Base-by-base conservation (phyloP, 2,797 vertebrate species). In the Nannoperca australis region DNA sequence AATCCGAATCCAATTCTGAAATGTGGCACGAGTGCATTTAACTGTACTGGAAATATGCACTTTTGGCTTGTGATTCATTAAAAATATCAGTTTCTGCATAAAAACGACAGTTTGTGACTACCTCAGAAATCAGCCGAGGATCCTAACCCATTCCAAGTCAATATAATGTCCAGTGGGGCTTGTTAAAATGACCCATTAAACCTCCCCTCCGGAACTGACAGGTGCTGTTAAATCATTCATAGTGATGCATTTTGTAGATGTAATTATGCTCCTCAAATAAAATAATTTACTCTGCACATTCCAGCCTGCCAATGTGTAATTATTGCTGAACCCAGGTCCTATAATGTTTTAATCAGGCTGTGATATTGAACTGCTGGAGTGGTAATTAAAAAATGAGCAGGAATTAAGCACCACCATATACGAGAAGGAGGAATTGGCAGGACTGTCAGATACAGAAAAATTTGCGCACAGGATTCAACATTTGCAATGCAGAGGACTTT, bases 281-380 rank as follows among this genome's bases (percentile, higher is more conserved):
- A 91, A 92, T 88, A 78, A 92, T 93, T 89, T 87, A 84, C 78
- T 76, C 81, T 62, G 73, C 83, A 77, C 90, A 84, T 86, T 90
- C 66, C 15, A 14, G 80, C 56, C 73, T 79, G 82, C 76, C 64
- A 63, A 77, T 89, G 72, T 80, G 82, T 90, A 92, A 93, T 94
- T 93, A 92, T 73, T 45, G 66, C 84, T 78, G 59, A 87, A 88
- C 87, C 81, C 73, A 6, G 79, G 79, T 70, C 84, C 78, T 85
- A 68, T 92, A 88, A 93, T 63, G 68, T 90, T 92, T 90, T 91
- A 93, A 93, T 94, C 88, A 93, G 77, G 55, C 86, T 60, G 81
- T 73, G 81, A 92, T 91, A 90, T 89, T 85, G 84, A 94, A 89
- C 81, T 76, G 85, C 87, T 85, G 24, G 32, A 79, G 79, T 81